Percentiles rank a stretch among this genome's conserved stretches.
Evolutionary conservation across 2,113 vertebrate species (phyloP).

Genomic region (Psephotus haematonotus): DNA sequence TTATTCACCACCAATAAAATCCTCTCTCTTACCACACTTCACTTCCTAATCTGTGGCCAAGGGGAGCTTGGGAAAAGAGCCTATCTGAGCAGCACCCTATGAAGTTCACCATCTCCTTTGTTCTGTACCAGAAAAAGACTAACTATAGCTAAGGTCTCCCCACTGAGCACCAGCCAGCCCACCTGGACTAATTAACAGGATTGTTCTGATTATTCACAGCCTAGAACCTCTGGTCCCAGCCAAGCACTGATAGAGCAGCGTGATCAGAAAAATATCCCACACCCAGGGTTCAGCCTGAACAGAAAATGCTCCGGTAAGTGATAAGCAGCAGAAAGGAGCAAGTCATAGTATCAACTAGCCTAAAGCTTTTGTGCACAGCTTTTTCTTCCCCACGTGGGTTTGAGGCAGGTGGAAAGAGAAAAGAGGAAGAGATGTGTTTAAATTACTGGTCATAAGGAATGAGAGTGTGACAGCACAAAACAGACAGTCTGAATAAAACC

Average conservation of each 20-base stretch:
- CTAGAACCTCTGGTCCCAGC: neutral
- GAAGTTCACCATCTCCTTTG: neutral
- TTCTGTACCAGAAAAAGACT: neutral
- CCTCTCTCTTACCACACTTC: neutral
- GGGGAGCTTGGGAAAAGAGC: accelerated
- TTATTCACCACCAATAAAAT: neutral
- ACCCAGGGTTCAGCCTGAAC: neutral
- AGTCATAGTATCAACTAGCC: neutral
- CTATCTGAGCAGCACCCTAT: neutral
- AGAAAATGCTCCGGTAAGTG: neutral
- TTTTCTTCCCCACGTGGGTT: neutral
- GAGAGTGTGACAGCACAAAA: neutral
- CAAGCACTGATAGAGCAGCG: accelerated
- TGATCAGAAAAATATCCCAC: neutral
- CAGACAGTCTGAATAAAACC: neutral
- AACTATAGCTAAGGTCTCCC: no score
- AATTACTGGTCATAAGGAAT: neutral
- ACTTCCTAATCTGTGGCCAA: neutral
- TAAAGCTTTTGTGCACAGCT: neutral
- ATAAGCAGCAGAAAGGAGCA: neutral
- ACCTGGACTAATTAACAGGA: neutral
- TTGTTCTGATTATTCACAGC: neutral
- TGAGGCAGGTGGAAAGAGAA: neutral
- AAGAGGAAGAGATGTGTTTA: neutral
- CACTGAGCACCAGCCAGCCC: neutral